Evolutionary conservation across 2,888 invertebrate species (phyloP).

Genomic region (Apoderus coryli): DNA sequence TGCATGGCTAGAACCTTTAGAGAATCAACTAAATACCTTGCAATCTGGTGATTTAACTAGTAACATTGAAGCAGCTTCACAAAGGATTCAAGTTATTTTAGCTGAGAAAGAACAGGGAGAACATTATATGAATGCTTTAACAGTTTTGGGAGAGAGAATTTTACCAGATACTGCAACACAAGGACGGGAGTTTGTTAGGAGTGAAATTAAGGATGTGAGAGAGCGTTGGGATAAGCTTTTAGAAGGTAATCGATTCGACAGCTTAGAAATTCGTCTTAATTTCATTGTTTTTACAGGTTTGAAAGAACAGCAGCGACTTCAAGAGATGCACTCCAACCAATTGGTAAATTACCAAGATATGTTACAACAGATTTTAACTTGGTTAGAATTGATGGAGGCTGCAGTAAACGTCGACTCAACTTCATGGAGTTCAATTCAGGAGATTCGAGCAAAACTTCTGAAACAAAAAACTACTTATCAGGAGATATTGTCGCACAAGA

Average conservation of each 20-base stretch:
- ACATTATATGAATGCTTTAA: constrained; percentile 57
- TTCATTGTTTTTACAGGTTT: constrained; percentile 33
- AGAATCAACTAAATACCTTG: constrained; percentile 50
- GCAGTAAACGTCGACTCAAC: constrained; percentile 55
- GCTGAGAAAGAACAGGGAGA: constrained; percentile 77
- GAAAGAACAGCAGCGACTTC: constrained; percentile 68
- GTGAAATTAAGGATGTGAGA: constrained; percentile 63
- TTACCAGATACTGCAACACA: constrained; percentile 83
- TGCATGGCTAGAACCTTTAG: constrained; percentile 64
- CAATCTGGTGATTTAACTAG: constrained; percentile 44
- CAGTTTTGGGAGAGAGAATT: constrained; percentile 73
- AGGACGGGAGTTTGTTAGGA: constrained; percentile 79
- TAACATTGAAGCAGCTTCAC: constrained; percentile 48
- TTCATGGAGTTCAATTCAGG: constrained; percentile 65
- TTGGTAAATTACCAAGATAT: constrained; percentile 78
- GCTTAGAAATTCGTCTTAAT: not conserved
- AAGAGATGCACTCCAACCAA: constrained; percentile 70
- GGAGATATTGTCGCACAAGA: constrained; percentile 80
- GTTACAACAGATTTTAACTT: constrained; percentile 65
- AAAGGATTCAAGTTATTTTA: constrained; percentile 54
- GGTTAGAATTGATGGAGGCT: constrained; percentile 78
- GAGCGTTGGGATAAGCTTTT: constrained; percentile 81
- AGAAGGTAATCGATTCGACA: constrained; percentile 38
- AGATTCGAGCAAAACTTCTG: constrained; percentile 67
- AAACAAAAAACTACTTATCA: constrained; percentile 79